Evolutionary conservation across 2,113 vertebrate species (phyloP), one percentile per base, ranked within the genome.

Genomic region (Apistogramma diplotaenia): DNA sequence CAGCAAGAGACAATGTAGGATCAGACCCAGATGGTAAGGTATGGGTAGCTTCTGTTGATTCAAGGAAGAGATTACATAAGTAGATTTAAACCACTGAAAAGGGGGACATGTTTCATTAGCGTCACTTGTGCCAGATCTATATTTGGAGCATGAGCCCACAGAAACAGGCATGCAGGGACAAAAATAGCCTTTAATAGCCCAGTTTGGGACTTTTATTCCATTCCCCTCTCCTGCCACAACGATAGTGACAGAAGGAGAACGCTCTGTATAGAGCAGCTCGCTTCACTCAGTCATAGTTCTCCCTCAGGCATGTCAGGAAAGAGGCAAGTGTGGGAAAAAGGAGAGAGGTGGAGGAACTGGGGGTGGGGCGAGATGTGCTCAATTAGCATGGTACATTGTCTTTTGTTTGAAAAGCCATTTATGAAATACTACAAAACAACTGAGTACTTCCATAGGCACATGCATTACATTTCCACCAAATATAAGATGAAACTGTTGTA

Each of bases 151-250:
- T 91, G 91, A 94, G 92, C 94, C 94, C 89, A 91, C 89, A 92
- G 93, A 95, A 94, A 92, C 86, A 93, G 90, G 87, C 85, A 58
- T 82, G 78, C 86, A 58, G 46, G 81, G 89, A 93, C 93, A 92
- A 85, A 94, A 96, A 95, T 96, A 95, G 91, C 91, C 89, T 83
- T 76, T 87, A 94, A 94, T 94, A 95, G 92, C 92, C 91, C 93
- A 90, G 92, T 93, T 95, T 93, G 86, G 93, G 89, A 92, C 92
- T 88, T 93, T 92, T 85, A 89, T 89, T 94, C 83, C 85, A 90
- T 93, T 90, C 86, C 82, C 85, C 89, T 92, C 79, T 90, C 83
- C 85, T 89, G 83, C 85, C 84, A 94, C 90, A 88, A 84, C 86
- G 91, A 86, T 81, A 76, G 90, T 89, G 89, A 91, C 88, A 90